Base-by-base conservation (phyloP, 2,797 vertebrate species). In the Anguilla megastoma region DNA sequence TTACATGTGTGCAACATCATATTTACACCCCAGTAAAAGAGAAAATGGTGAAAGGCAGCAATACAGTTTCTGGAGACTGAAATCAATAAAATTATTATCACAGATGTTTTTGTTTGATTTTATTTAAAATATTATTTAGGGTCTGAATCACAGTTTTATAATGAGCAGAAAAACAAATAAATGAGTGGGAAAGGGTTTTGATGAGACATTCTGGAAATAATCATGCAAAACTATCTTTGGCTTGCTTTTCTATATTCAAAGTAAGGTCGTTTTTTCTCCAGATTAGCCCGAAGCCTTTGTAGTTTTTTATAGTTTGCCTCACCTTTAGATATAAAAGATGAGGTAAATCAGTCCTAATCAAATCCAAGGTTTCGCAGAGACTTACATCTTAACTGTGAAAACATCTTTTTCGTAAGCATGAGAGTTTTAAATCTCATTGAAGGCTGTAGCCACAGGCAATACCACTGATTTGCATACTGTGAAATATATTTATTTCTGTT, bases 401-500 rank as follows among this genome's bases (percentile, higher is more conserved):
- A 60, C n/a, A 87, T 27, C 4, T 56, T 74, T 66, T 83, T 86
- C 8, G 9, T 27, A 30, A 27, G 58, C 60, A 80, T 83, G 56
- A 7, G 27, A 69, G 0, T 83, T 83, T 12, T 9, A 83, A 66
- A 63, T 84, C 58, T 50, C 45, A 1, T n/a, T 48, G 56, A 87
- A 48, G 56, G 60, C 56, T 21, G 4, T 18, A 69, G 45, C 58
- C 58, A 30, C 79, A 84, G 41, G 41, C 50, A 41, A 5, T 48
- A 63, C 24, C 12, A 82, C 54, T 58, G 27, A 36, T 36, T 60
- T 52, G 36, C 63, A 48, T 66, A 16, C 54, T 12, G 30, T 50
- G 41, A 79, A 66, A 69, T 41, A 66, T 84, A 50, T 9, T 33
- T 21, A 66, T 82, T 63, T 83, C 56, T 82, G 86, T 63, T 82